Percentiles rank a stretch among this genome's conserved stretches.
Conservation (phyloP, 2,113 vertebrate species). For the Mastomys natalensis region DNA sequence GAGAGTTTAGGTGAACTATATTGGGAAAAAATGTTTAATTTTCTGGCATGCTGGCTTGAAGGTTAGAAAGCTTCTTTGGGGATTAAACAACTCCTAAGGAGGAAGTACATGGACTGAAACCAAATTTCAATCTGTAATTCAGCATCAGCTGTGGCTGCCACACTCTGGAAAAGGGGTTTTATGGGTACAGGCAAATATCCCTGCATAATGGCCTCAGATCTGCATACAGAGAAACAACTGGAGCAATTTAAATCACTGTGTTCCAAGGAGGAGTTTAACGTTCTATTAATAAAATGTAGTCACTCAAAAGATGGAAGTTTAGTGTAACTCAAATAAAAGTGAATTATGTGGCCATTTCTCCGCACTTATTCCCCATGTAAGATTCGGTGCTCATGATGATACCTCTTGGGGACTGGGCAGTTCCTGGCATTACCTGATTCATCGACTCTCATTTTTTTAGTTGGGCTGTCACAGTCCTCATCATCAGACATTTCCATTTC, state of each 20-base stretch:
- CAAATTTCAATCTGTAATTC: slow-evolving; percentile 48
- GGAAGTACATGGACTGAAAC: slow-evolving; percentile 28
- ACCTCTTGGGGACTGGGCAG: neutral
- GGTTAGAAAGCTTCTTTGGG: slow-evolving; percentile 12
- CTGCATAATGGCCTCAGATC: neutral
- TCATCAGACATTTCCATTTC: slow-evolving; percentile 99
- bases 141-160: neutral
- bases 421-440: slow-evolving; percentile 90
- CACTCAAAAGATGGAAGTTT: slow-evolving; percentile 73
- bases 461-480: slow-evolving; percentile 92
- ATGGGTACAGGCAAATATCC: neutral
- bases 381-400: neutral
- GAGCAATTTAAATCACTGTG: slow-evolving; percentile 55
- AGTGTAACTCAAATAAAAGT: slow-evolving; percentile 72
- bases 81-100: slow-evolving; percentile 36
- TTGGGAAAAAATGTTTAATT: neutral
- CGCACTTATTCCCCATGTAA: neutral
- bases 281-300: slow-evolving; percentile 72
- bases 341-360: slow-evolving; percentile 57
- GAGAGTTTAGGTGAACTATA: neutral
- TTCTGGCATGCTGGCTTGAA: slow-evolving; percentile 26
- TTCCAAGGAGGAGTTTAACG: slow-evolving; percentile 71
- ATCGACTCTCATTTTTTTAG: slow-evolving; percentile 91
- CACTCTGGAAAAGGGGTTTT: slow-evolving; percentile 69
- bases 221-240: slow-evolving; percentile 48